phyloP scores from a whole-genome alignment of 2,113 vertebrate genomes.

The Cnemophilus loriae region DNA sequence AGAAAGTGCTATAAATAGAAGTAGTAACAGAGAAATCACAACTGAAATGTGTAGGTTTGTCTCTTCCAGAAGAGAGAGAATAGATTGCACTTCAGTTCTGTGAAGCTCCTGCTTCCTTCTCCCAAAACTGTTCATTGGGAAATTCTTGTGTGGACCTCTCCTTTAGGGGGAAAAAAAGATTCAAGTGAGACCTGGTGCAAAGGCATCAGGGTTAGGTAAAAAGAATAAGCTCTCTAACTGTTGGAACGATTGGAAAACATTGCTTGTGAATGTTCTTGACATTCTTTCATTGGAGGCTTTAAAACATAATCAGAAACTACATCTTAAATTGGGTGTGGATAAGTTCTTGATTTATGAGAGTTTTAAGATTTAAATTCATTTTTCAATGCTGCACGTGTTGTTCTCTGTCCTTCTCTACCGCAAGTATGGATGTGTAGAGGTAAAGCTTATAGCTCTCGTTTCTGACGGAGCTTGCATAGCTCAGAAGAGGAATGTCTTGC shows the following conservation, averaged over 20 bases:
- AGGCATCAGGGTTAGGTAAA: neutral
- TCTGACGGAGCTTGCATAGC: neutral
- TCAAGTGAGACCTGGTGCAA: neutral
- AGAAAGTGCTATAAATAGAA: neutral
- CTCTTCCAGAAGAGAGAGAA: neutral
- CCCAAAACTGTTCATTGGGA: rapidly evolving
- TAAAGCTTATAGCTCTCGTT: neutral
- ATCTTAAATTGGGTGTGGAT: rapidly evolving
- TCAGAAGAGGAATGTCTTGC: neutral
- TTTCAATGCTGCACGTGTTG: rapidly evolving
- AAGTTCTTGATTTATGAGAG: neutral
- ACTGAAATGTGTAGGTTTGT: neutral
- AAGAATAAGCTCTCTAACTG: neutral
- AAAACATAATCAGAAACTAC: neutral
- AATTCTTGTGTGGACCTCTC: neutral
- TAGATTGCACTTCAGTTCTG: neutral
- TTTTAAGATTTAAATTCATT: neutral
- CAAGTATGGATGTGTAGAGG: neutral
- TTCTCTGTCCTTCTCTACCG: neutral
- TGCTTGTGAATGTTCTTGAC: neutral
- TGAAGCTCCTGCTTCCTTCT: neutral
- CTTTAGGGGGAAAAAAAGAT: neutral
- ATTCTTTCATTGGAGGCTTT: neutral
- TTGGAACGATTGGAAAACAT: neutral
- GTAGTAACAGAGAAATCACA: neutral